Evolutionary conservation across 2,113 vertebrate species (phyloP).

Genomic region (Carassius auratus): DNA sequence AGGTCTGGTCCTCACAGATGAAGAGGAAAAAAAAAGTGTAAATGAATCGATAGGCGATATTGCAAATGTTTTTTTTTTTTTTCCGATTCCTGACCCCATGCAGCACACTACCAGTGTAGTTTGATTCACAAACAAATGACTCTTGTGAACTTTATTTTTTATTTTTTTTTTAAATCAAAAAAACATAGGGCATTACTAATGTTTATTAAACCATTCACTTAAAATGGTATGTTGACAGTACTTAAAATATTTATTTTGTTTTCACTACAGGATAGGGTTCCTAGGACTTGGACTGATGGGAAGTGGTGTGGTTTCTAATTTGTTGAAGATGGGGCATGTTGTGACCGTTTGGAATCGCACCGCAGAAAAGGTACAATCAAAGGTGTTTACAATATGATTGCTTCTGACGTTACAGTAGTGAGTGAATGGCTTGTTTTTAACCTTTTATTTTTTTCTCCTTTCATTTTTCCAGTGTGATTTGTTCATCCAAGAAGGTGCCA

Average conservation of each 20-base stretch:
- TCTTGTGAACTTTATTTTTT: not conserved
- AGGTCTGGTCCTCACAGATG: no score
- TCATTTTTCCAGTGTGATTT: slow-evolving; percentile 88
- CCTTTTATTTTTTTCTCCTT: not conserved
- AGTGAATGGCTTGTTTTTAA: not conserved
- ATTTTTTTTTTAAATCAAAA: not conserved
- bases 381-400: not conserved
- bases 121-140: not conserved
- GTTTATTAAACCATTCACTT: not conserved
- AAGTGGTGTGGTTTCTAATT: slow-evolving; percentile 95
- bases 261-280: slow-evolving; percentile 90
- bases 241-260: not conserved
- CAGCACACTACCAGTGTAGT: not conserved
- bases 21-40: no score
- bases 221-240: not conserved
- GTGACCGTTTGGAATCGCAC: slow-evolving; percentile 99
- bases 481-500: slow-evolving; percentile 97
- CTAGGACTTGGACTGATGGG: slow-evolving; percentile 97
- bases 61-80: no score
- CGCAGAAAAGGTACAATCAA: slow-evolving; percentile 87
- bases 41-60: no score
- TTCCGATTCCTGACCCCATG: no score
- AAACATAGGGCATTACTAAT: not conserved
- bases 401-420: not conserved
- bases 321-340: slow-evolving; percentile 97